These are phyloP conservation scores for Gryllus longicercus DNA, from an alignment of 2,888 invertebrate genomes.

Conservation along the genomic window DNA sequence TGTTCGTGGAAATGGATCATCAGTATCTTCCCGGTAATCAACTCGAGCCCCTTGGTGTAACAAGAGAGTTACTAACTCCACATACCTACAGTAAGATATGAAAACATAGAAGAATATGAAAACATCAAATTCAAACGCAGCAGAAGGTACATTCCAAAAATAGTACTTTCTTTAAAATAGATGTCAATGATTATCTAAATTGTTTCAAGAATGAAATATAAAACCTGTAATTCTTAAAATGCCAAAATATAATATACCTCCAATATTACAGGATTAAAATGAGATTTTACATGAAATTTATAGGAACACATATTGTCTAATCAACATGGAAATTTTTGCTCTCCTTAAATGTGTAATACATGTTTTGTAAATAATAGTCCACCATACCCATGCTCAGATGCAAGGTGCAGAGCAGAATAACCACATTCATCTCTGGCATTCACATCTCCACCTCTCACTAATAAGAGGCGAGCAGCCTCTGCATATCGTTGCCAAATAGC, in stretches of 20 bases:
- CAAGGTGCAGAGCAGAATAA: slow-evolving; percentile 84
- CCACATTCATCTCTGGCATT: slow-evolving; percentile 85
- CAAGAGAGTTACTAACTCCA: slow-evolving; percentile 66
- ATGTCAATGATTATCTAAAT: too few species aligned
- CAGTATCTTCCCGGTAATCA: slow-evolving; percentile 71
- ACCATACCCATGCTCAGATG: slow-evolving; percentile 77
- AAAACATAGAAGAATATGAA: not conserved
- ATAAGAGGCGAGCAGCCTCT: slow-evolving; percentile 74
- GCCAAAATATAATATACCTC: too few species aligned
- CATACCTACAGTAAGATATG: slow-evolving; percentile 52
- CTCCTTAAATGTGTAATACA: too few species aligned
- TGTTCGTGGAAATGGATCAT: slow-evolving; percentile 56
- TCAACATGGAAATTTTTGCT: too few species aligned
- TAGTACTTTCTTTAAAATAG: not conserved
- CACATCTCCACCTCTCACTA: slow-evolving; percentile 78
- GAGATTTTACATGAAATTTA: too few species aligned
- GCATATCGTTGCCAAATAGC: slow-evolving; percentile 83
- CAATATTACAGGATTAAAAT: too few species aligned
- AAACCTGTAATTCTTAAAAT: too few species aligned
- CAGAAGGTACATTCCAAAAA: not conserved
- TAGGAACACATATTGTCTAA: too few species aligned
- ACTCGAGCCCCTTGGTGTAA: slow-evolving; percentile 75
- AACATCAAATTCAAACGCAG: not conserved
- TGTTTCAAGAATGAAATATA: too few species aligned
- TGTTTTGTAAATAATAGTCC: slow-evolving; percentile 37